phyloP scores from a whole-genome alignment of 2,113 vertebrate species.

The Xiphophorus hellerii region DNA sequence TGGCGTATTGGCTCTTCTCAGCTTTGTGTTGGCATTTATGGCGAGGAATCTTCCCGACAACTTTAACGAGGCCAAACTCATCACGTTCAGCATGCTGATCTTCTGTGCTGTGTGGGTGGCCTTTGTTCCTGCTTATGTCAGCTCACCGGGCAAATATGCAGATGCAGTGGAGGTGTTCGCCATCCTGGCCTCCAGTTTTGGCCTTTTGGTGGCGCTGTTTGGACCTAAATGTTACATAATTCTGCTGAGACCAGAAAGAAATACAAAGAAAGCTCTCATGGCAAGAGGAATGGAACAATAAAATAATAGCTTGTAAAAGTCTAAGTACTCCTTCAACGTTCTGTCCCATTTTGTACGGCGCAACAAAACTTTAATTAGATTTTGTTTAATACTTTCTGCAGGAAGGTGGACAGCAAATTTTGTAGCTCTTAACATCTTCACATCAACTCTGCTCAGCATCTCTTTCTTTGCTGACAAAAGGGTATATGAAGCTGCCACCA shows the following conservation, averaged over 20 bases:
- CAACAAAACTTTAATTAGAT: too few relatives aligned
- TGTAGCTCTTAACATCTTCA: too few relatives aligned
- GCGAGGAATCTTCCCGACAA: conserved; percentile 76
- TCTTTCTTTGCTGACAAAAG: too few relatives aligned
- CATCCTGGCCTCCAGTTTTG: conserved; percentile 80
- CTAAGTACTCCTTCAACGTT: too few relatives aligned
- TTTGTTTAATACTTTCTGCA: too few relatives aligned
- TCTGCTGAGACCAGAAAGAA: conserved; percentile 71
- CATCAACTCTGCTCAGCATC: too few relatives aligned
- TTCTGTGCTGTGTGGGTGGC: conserved; percentile 27
- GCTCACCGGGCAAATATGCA: conserved; percentile 75
- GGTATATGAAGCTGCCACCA: too few relatives aligned
- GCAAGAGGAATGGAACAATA: conserved; percentile 5
- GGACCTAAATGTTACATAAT: conserved; percentile 81
- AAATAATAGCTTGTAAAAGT: too few relatives aligned
- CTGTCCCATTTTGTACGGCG: too few relatives aligned
- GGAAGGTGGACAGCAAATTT: too few relatives aligned
- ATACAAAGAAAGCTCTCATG: conserved; percentile 76
- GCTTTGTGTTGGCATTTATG: conserved; percentile 76
- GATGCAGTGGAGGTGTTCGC: conserved; percentile 79
- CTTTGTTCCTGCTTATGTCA: conserved; percentile 74
- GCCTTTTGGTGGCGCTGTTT: conserved; percentile 73
- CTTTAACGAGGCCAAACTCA: conserved; percentile 23
- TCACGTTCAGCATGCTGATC: conserved; percentile 34
- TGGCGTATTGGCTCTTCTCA: conserved; percentile 65